Evolutionary conservation across 1,140 invertebrate genomes (phyloP).

Genomic region (Dreissena rostriformis): DNA sequence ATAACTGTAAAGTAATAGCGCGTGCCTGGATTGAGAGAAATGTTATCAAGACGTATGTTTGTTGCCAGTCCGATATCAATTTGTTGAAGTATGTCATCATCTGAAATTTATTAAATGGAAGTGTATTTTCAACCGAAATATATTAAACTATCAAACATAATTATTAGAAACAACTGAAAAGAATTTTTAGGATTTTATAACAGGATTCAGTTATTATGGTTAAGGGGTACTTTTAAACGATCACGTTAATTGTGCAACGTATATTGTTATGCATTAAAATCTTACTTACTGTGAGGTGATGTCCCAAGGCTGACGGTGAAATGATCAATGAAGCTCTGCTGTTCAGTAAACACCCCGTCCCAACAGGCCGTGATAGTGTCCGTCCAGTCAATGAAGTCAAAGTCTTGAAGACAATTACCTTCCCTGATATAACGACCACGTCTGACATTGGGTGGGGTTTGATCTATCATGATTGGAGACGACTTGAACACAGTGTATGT

Average conservation of each 20-base stretch:
- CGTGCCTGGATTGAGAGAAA: conserved; percentile 43
- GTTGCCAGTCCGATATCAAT: conserved; percentile 27
- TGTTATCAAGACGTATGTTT: conserved; percentile 3
- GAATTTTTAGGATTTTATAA: neutral
- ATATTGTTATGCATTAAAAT: neutral
- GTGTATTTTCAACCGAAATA: neutral
- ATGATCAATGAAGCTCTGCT: conserved; percentile 23
- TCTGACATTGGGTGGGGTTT: conserved; percentile 8
- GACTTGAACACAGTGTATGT: conserved; percentile 7
- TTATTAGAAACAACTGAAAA: neutral
- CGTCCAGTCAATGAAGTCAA: conserved; percentile 17
- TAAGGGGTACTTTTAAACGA: neutral
- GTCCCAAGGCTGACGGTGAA: conserved; percentile 55
- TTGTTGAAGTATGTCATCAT: conserved; percentile 36
- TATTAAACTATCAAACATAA: neutral
- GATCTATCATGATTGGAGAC: conserved; percentile 10
- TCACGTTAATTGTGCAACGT: neutral
- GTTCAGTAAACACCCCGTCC: conserved; percentile 56
- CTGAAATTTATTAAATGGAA: conserved; percentile 26
- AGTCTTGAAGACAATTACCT: conserved; percentile 8
- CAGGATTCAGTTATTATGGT: neutral
- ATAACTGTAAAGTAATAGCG: conserved; percentile 58
- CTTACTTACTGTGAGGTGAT: conserved; percentile 39
- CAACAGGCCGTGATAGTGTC: conserved; percentile 48
- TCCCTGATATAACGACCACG: neutral